A percentile compares a stretch with the other conserved stretches of the same genome.
These are phyloP conservation scores for Chrysolina haemoptera DNA, from an alignment of 2,888 invertebrate genomes.

Conservation along the genomic window DNA sequence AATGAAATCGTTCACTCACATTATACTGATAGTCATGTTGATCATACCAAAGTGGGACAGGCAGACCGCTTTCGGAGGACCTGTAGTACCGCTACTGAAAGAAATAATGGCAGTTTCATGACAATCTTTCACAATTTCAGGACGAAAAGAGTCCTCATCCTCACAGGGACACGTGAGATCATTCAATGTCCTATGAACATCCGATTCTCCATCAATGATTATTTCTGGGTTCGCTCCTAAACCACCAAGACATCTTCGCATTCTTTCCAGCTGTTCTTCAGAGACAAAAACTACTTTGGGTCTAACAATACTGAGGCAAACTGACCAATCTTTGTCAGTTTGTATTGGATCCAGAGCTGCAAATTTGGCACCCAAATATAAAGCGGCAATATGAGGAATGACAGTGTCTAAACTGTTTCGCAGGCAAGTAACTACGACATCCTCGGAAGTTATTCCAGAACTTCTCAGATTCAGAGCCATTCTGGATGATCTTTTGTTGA, in stretches of 20 bases:
- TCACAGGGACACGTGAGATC: background rate
- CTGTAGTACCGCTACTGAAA: constrained; percentile 62
- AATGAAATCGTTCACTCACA: too few species aligned
- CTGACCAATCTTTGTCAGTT: constrained; percentile 50
- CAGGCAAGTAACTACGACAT: constrained; percentile 70
- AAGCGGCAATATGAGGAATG: constrained; percentile 70
- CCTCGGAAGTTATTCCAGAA: constrained; percentile 67
- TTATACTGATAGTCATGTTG: background rate
- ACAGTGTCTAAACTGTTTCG: constrained; percentile 69
- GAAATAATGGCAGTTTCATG: constrained; percentile 55
- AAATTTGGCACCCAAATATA: constrained; percentile 68
- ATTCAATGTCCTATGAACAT: background rate
- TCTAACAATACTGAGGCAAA: constrained; percentile 53
- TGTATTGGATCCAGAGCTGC: constrained; percentile 59
- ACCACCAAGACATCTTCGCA: constrained; percentile 45
- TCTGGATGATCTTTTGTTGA: constrained; percentile 64
- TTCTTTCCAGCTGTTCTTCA: constrained; percentile 45
- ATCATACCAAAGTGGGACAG: constrained; percentile 18
- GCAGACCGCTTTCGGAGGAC: constrained; percentile 59
- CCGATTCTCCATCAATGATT: constrained; percentile 1
- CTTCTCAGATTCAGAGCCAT: constrained; percentile 68
- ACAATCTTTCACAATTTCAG: background rate
- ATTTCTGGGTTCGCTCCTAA: constrained; percentile 38
- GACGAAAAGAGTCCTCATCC: background rate
- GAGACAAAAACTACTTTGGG: constrained; percentile 58